These are phyloP conservation scores for Macaria notata DNA, from an alignment of 2,888 invertebrate genomes.

Conservation along the genomic window DNA sequence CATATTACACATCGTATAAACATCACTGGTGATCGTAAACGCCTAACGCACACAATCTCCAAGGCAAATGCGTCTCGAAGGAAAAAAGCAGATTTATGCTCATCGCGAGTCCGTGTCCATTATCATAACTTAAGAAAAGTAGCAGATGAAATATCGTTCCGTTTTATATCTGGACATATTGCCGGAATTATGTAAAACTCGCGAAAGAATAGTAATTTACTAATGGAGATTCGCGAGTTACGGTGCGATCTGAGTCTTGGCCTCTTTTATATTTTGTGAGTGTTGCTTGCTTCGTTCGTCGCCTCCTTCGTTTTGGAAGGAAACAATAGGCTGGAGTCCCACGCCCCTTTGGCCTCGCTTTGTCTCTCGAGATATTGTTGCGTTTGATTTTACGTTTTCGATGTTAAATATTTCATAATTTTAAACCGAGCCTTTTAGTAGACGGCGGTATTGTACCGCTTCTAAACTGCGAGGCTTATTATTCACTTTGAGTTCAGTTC, in stretches of 20 bases:
- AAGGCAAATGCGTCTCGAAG: slow-evolving; percentile 38
- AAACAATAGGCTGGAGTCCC: slow-evolving; percentile 27
- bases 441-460: slow-evolving; percentile 13
- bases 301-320: slow-evolving; percentile 25
- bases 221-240: slow-evolving; percentile 58
- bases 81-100: slow-evolving; percentile 51
- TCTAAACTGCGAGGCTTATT: slow-evolving; percentile 14
- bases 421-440: slow-evolving; percentile 16
- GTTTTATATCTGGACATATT: slow-evolving; percentile 53
- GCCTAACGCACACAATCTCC: slow-evolving; percentile 35
- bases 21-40: slow-evolving; percentile 42
- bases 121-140: slow-evolving; percentile 60
- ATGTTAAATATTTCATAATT: slow-evolving; percentile 23
- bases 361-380: slow-evolving; percentile 39
- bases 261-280: slow-evolving; percentile 42
- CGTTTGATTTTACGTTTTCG: slow-evolving; percentile 41
- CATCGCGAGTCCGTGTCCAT: slow-evolving; percentile 49
- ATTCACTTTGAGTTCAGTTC: slow-evolving; percentile 7
- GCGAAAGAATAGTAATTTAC: slow-evolving; percentile 53
- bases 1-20: slow-evolving; percentile 41
- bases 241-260: slow-evolving; percentile 40
- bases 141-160: slow-evolving; percentile 48
- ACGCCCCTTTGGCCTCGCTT: slow-evolving; percentile 21
- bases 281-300: slow-evolving; percentile 40
- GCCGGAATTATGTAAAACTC: slow-evolving; percentile 46